phyloP scores from a whole-genome alignment of 2,888 invertebrate species.

The Drosophila sordidula region DNA sequence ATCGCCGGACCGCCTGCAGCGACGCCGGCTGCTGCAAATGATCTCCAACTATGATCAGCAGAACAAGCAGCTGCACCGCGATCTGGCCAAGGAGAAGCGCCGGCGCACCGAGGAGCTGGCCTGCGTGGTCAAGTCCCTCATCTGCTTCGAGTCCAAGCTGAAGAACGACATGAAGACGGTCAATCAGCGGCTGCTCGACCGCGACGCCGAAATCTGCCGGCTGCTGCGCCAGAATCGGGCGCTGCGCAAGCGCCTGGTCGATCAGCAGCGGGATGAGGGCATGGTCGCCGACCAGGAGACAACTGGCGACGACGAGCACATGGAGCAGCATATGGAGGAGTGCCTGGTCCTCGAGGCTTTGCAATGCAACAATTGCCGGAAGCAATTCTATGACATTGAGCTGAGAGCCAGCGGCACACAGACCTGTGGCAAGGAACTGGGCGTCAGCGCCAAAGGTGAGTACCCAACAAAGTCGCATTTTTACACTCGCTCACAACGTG shows the following conservation, averaged over 20 bases:
- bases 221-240: slow-evolving; percentile 81
- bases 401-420: slow-evolving; percentile 81
- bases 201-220: slow-evolving; percentile 83
- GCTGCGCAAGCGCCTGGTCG: slow-evolving; percentile 75
- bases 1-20: slow-evolving; percentile 73
- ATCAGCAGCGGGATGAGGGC: slow-evolving; percentile 72
- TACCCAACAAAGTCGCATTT: background rate
- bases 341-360: slow-evolving; percentile 83
- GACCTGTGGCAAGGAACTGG: slow-evolving; percentile 68
- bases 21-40: slow-evolving; percentile 81
- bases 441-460: slow-evolving; percentile 76
- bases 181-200: slow-evolving; percentile 82
- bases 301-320: slow-evolving; percentile 36
- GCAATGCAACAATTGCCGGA: slow-evolving; percentile 84
- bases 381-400: slow-evolving; percentile 84
- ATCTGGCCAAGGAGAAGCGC: slow-evolving; percentile 83
- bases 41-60: slow-evolving; percentile 83
- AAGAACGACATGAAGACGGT: slow-evolving; percentile 84
- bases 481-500: no score
- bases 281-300: slow-evolving; percentile 63
- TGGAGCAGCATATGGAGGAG: slow-evolving; percentile 56
- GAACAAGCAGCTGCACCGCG: slow-evolving; percentile 82
- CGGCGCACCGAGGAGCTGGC: slow-evolving; percentile 84
- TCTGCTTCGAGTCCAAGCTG: slow-evolving; percentile 84
- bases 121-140: slow-evolving; percentile 84